Percentiles rank a stretch among this genome's conserved stretches.
phyloP scores from a whole-genome alignment of 2,797 vertebrate species.

The Staurois parvus region DNA sequence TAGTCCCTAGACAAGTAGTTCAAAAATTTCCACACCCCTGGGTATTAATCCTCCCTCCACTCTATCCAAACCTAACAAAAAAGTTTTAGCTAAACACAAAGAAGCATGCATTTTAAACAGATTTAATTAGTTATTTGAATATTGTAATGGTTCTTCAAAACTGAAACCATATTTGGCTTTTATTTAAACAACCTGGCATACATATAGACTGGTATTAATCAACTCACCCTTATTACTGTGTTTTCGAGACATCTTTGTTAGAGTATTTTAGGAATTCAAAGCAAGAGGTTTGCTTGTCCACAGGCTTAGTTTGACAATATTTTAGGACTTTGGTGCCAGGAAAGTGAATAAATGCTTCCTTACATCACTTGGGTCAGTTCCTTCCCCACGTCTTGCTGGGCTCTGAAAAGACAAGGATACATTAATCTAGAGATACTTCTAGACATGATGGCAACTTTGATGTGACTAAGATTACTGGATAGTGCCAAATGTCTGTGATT shows the following conservation, averaged over 20 bases:
- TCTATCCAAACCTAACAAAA: too few species aligned
- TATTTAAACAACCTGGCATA: too few species aligned
- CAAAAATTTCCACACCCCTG: too few species aligned
- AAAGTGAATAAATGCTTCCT: conserved; percentile 9
- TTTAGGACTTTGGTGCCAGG: neutral
- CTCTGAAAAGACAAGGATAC: conserved; percentile 23
- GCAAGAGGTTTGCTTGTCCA: neutral
- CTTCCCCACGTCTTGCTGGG: neutral
- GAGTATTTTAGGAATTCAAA: neutral
- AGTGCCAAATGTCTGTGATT: neutral
- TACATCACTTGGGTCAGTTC: conserved; percentile 15
- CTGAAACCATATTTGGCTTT: too few species aligned
- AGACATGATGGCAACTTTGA: neutral
- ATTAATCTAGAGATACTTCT: neutral
- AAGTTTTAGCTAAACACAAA: too few species aligned
- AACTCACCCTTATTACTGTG: conserved; percentile 76
- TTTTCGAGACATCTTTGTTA: conserved; percentile 73
- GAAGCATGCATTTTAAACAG: too few species aligned
- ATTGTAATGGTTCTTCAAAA: too few species aligned
- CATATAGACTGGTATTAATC: too few species aligned
- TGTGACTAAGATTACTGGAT: neutral
- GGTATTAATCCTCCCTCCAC: too few species aligned
- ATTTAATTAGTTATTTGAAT: too few species aligned
- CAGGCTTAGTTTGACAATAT: neutral
- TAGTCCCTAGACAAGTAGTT: too few species aligned